Base-by-base conservation (phyloP, 1,140 invertebrate genomes). In the Drosophila tropicalis region DNA sequence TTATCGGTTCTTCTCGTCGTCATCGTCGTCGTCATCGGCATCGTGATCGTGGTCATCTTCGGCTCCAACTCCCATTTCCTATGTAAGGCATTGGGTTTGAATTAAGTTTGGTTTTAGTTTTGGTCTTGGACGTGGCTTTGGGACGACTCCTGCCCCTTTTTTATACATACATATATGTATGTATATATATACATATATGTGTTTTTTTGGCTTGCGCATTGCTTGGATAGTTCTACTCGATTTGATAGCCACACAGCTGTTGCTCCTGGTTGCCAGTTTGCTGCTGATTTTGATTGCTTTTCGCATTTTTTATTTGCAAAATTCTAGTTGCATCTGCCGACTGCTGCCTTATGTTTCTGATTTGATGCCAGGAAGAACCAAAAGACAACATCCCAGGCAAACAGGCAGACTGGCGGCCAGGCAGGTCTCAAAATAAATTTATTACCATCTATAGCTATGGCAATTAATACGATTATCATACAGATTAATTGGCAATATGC, bases 61-160 rank as follows among this genome's bases (percentile, higher is more conserved):
- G 41, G 41, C 44, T 62, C 15, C 19, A 54, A 40, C 56, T 39
- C 70, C 65, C 51, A 55, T 57, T 47, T 81, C 56, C 41, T 81
- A 83, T 86, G 82, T 86, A 86, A 86, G 82, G 79, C 82, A 87
- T 82, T 86, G 79, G 83, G 83, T 85, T 85, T 78, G 66, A 10
- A 40, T 51, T 47, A n/a, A 25, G 2, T 47, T 47, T 47, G 82
- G 76, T 79, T 82, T 82, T 86, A 70, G 83, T 79, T 85, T 85
- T 78, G 63, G 12, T 9, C 44, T 19, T 41, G 32, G 62, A 57
- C 70, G 61, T 73, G 47, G 40, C n/a, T 40, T 19, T 5, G 34
- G 58, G 29, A 29, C 15, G 15, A 61, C 60, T 62, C 40, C 40
- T 67, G 68, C 51, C 40, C 41, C 74, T 76, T 76, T n/a, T 36